Conservation (phyloP, 2,888 invertebrate genomes). For the Hypselothyrea guttata region DNA sequence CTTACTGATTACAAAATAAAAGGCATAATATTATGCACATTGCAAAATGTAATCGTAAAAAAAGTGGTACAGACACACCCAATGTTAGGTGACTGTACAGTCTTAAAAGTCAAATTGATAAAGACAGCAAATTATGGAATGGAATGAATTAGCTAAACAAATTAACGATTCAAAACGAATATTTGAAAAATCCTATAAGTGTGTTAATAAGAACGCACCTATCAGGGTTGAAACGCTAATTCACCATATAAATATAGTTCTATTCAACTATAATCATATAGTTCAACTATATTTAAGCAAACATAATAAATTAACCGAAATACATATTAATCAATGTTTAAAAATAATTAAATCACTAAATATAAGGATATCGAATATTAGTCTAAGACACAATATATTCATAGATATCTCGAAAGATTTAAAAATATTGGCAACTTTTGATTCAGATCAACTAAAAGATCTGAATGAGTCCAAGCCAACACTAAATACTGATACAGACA, state of each 20-base stretch:
- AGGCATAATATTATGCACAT: no score
- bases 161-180: not conserved
- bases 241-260: constrained; percentile 2
- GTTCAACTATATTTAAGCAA: not conserved
- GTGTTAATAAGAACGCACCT: constrained; percentile 3
- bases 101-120: not conserved
- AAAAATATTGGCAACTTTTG: not conserved
- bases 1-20: no score
- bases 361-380: constrained; percentile 1
- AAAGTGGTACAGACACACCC: no score
- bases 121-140: not conserved
- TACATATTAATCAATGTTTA: not conserved
- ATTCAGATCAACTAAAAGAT: not conserved
- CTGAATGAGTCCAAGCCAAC: constrained; percentile 4
- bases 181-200: constrained; percentile 7
- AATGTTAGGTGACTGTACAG: no score
- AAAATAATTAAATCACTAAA: constrained; percentile 5
- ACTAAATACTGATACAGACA: not conserved
- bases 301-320: constrained; percentile 1
- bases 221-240: constrained; percentile 1
- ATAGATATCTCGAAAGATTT: not conserved
- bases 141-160: not conserved
- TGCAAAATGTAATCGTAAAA: no score
- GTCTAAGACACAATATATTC: not conserved
- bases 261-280: constrained; percentile 3